Percentiles rank a stretch among this genome's conserved stretches.
These are phyloP conservation scores for Melanostigma gelatinosum DNA, from an alignment of 2,113 vertebrate genomes.

Conservation along the genomic window DNA sequence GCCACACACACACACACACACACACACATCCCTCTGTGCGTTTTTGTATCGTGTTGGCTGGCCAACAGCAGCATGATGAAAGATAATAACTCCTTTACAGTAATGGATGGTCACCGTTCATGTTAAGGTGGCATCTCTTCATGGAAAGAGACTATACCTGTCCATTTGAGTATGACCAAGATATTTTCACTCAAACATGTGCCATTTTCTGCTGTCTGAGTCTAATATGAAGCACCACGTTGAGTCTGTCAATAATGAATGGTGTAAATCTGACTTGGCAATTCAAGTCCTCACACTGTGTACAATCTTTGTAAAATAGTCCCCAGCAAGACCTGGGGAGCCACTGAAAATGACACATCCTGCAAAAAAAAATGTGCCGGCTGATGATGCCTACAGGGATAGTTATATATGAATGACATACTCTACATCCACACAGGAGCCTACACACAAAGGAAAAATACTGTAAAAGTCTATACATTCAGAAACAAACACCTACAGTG, in stretches of 20 bases:
- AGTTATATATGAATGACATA: background rate
- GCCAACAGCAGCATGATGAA: slow-evolving; percentile 43
- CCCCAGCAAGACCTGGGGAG: background rate
- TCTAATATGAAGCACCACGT: background rate
- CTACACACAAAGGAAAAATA: background rate
- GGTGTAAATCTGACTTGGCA: background rate
- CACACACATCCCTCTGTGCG: slow-evolving; percentile 27
- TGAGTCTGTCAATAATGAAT: background rate
- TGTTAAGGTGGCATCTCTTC: slow-evolving; percentile 1
- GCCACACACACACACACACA: slow-evolving; percentile 6
- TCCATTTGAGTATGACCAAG: background rate
- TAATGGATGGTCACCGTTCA: slow-evolving; percentile 21
- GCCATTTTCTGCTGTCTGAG: background rate
- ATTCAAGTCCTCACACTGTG: background rate
- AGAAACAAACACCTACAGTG: background rate
- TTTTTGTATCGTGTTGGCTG: slow-evolving; percentile 34
- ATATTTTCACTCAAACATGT: background rate
- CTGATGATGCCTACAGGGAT: slow-evolving; percentile 1
- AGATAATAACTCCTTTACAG: slow-evolving; percentile 42
- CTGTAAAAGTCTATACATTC: background rate
- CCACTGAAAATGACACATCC: background rate
- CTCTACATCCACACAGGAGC: background rate
- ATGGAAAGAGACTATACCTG: background rate
- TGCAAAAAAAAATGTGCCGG: background rate
- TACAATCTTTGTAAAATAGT: background rate